Conservation (phyloP, 2,888 invertebrate genomes). For the Pseudococcus jackbeardsleyi region DNA sequence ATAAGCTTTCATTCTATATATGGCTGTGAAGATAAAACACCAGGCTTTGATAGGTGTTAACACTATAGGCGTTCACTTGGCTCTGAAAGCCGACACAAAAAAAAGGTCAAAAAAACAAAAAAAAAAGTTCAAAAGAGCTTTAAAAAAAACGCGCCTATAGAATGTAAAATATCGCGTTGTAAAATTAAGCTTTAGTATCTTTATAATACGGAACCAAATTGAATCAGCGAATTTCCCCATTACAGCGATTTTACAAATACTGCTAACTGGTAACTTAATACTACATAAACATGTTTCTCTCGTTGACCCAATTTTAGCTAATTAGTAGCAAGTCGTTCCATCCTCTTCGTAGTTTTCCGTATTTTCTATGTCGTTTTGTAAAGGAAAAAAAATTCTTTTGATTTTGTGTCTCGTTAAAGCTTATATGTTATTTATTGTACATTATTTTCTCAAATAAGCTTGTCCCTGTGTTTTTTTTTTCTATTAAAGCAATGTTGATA, state of each 20-base stretch:
- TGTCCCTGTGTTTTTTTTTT: constrained; percentile 49
- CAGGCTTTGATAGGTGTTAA: constrained; percentile 47
- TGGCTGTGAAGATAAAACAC: constrained; percentile 49
- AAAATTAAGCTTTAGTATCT: constrained; percentile 45
- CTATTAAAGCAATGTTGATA: constrained; percentile 52
- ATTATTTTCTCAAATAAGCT: constrained; percentile 35
- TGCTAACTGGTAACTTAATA: constrained; percentile 43
- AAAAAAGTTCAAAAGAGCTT: constrained; percentile 27
- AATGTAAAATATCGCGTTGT: constrained; percentile 53
- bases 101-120: neutral
- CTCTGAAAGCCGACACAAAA: constrained; percentile 37
- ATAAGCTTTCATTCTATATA: constrained; percentile 26
- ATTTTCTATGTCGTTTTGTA: constrained; percentile 47
- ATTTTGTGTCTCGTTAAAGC: constrained; percentile 30
- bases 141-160: constrained; percentile 9
- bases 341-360: constrained; percentile 12
- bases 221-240: neutral
- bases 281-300: neutral
- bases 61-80: constrained; percentile 9
- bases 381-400: neutral
- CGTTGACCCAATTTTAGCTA: constrained; percentile 33
- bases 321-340: constrained; percentile 51
- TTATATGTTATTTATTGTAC: constrained; percentile 50
- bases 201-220: neutral
- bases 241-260: constrained; percentile 44